Conservation (phyloP, 2,888 invertebrate genomes). For the Ormyrus thymus region DNA sequence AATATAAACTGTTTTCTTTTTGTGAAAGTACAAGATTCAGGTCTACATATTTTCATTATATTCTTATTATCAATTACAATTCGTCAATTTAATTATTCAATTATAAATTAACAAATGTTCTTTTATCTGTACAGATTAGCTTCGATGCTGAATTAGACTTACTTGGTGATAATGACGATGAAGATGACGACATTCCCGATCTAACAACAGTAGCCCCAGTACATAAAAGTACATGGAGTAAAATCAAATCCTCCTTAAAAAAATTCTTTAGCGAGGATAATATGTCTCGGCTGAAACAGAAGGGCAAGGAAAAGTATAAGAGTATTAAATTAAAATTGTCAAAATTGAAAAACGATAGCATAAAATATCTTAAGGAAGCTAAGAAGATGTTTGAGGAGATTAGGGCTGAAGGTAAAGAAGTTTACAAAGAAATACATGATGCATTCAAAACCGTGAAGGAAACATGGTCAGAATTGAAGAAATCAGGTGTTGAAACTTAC, state of each 20-base stretch:
- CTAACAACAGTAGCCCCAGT: conserved; percentile 5
- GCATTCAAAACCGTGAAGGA: not conserved
- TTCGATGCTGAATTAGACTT: too few relatives aligned
- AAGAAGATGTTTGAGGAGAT: conserved; percentile 10
- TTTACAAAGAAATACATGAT: conserved; percentile 5
- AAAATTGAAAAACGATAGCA: not conserved
- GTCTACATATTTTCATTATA: too few relatives aligned
- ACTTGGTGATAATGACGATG: not conserved
- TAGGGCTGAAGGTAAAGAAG: conserved; percentile 16
- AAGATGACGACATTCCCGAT: not conserved
- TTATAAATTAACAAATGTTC: too few relatives aligned
- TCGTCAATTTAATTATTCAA: too few relatives aligned
- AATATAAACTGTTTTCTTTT: too few relatives aligned
- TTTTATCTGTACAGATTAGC: too few relatives aligned
- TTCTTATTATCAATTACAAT: too few relatives aligned
- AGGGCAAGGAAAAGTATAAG: not conserved
- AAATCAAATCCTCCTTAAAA: not conserved
- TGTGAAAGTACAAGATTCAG: too few relatives aligned
- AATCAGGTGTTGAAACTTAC: conserved; percentile 3
- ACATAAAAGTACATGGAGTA: not conserved
- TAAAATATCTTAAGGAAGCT: conserved; percentile 2
- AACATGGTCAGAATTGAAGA: conserved; percentile 8
- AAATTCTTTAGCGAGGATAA: not conserved
- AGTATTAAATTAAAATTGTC: not conserved
- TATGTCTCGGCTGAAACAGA: not conserved